Evolutionary conservation across 2,797 vertebrate species (phyloP).

Genomic region (Sebastolobus alascanus): DNA sequence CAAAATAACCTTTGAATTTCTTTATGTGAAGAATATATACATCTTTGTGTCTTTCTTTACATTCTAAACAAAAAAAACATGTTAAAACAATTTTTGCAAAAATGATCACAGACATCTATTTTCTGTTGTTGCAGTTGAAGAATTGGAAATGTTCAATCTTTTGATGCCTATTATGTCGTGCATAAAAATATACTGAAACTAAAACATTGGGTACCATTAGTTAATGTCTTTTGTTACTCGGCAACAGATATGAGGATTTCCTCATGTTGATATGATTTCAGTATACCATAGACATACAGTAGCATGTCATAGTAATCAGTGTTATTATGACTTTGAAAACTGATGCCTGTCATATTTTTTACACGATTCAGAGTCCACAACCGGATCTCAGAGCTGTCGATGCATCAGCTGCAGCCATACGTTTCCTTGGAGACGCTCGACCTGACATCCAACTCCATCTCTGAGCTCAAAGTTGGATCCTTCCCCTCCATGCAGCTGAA

Average conservation of each 20-base stretch:
- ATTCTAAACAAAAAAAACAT: too few relatives aligned
- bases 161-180: background rate
- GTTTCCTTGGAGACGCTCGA: conserved; percentile 92
- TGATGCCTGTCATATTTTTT: conserved; percentile 19
- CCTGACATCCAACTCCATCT: conserved; percentile 94
- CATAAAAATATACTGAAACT: background rate
- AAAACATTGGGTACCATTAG: background rate
- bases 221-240: background rate
- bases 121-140: background rate
- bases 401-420: conserved; percentile 90
- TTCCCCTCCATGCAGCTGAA: conserved; percentile 96
- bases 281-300: background rate
- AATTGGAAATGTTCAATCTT: background rate
- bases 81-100: background rate
- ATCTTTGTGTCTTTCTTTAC: too few relatives aligned
- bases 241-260: background rate
- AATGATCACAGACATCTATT: background rate
- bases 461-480: conserved; percentile 91
- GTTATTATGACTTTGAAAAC: background rate
- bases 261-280: background rate
- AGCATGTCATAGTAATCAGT: background rate
- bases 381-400: conserved; percentile 89
- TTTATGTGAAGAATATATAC: background rate
- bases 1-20: fast-evolving
- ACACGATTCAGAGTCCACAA: conserved; percentile 90